A percentile compares a stretch with the other conserved stretches of the same genome.
These are phyloP conservation scores for Ictalurus furcatus DNA, from an alignment of 2,113 vertebrate genomes.

Conservation along the genomic window DNA sequence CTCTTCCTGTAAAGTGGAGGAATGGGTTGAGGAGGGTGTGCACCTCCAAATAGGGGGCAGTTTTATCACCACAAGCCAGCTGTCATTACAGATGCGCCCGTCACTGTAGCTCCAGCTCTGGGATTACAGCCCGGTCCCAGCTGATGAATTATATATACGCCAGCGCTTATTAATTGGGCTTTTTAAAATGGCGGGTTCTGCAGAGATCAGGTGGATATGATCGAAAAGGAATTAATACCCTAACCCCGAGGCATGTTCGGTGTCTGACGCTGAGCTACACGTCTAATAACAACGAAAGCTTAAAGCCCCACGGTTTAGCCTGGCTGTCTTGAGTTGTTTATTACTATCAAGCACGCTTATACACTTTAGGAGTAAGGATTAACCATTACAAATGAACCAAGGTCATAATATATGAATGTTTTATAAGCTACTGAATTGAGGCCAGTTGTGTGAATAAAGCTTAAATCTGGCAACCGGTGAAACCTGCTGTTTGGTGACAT, in stretches of 20 bases:
- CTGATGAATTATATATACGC: conserved; percentile 39
- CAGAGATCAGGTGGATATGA: conserved; percentile 9
- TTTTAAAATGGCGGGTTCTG: conserved; percentile 21
- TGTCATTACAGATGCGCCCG: conserved; percentile 40
- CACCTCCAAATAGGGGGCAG: background rate
- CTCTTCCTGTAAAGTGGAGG: background rate
- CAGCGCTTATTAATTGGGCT: conserved; percentile 35
- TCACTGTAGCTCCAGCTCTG: conserved; percentile 13
- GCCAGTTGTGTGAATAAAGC: background rate
- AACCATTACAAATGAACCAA: background rate
- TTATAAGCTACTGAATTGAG: background rate
- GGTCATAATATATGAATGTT: background rate
- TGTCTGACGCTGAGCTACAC: background rate
- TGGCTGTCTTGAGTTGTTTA: background rate
- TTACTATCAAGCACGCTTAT: background rate
- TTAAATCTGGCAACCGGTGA: background rate
- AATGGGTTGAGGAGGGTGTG: background rate
- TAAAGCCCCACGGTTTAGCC: background rate
- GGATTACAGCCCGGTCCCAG: conserved; percentile 7
- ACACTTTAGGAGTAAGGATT: background rate
- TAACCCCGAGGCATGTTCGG: background rate
- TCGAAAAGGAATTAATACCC: too few species aligned
- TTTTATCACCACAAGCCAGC: conserved; percentile 24
- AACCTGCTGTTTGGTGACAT: background rate
- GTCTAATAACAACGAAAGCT: background rate